phyloP scores from a whole-genome alignment of 2,113 vertebrate species.

The Ameiurus melas region DNA sequence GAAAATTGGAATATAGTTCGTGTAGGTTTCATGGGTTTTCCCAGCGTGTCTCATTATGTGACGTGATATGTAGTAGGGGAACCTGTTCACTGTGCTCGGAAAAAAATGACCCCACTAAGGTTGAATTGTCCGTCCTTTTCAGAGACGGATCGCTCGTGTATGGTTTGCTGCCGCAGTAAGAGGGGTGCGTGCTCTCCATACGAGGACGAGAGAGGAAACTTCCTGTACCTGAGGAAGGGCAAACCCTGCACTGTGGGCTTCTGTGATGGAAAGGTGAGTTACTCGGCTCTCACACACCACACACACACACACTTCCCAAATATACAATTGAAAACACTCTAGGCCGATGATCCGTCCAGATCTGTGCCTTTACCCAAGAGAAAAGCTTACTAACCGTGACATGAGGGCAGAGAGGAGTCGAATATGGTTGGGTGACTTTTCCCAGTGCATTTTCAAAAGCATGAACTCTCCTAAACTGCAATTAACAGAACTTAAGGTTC shows the following conservation, averaged over 20 bases:
- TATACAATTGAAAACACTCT: neutral
- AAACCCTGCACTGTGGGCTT: slow-evolving; percentile 97
- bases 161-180: slow-evolving; percentile 83
- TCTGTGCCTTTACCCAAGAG: too few relatives aligned
- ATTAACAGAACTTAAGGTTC: too few relatives aligned
- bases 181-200: slow-evolving; percentile 77
- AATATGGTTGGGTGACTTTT: too few relatives aligned
- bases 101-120: neutral
- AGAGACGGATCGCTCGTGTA: slow-evolving; percentile 90
- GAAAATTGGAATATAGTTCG: neutral
- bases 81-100: neutral
- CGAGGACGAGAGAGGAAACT: slow-evolving; percentile 56
- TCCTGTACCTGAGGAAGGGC: slow-evolving; percentile 88
- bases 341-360: too few relatives aligned
- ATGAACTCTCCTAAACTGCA: too few relatives aligned
- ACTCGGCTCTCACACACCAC: neutral
- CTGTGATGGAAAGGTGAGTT: slow-evolving; percentile 86
- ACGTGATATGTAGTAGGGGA: neutral
- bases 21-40: neutral
- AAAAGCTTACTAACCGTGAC: neutral
- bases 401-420: neutral
- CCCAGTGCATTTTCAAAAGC: too few relatives aligned
- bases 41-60: neutral
- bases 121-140: neutral
- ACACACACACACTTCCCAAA: neutral